A percentile compares a stretch with the other conserved stretches of the same genome.
Conservation (phyloP, 2,888 invertebrate species). For the Standfussiana lucernea region DNA sequence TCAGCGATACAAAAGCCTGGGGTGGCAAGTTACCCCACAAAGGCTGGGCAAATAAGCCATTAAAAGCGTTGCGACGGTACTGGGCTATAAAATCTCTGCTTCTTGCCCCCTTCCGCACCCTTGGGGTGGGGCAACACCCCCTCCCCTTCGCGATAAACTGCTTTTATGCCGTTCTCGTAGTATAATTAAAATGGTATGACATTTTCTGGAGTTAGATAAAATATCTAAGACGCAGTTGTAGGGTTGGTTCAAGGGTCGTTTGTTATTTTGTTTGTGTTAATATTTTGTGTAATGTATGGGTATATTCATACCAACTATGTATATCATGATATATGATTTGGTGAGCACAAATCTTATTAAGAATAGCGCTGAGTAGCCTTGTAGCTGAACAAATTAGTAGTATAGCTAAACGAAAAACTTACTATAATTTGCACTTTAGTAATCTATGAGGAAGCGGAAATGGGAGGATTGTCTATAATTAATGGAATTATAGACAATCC, state of each 20-base stretch:
- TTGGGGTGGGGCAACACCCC: slow-evolving; percentile 65
- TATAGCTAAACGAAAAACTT: not conserved
- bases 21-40: slow-evolving; percentile 81
- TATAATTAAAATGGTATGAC: slow-evolving; percentile 89
- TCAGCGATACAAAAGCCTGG: slow-evolving; percentile 83
- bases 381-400: not conserved
- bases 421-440: not conserved
- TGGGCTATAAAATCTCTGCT: slow-evolving; percentile 90
- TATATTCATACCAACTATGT: not conserved
- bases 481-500: too few relatives aligned
- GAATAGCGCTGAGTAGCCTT: not conserved
- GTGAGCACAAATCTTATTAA: not conserved
- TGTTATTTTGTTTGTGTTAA: slow-evolving; percentile 50
- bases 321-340: too few relatives aligned
- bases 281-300: not conserved
- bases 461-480: not conserved
- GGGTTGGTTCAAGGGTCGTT: slow-evolving; percentile 53
- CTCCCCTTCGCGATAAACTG: slow-evolving; percentile 85
- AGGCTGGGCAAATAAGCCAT: slow-evolving; percentile 90
- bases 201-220: slow-evolving; percentile 84
- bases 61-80: slow-evolving; percentile 88
- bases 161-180: slow-evolving; percentile 87
- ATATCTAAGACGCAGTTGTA: slow-evolving; percentile 73
- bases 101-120: slow-evolving; percentile 84
- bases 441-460: not conserved